Percentiles rank a stretch among this genome's conserved stretches.
phyloP scores from a whole-genome alignment of 2,888 invertebrate genomes.

The Ypsolopha sequella region DNA sequence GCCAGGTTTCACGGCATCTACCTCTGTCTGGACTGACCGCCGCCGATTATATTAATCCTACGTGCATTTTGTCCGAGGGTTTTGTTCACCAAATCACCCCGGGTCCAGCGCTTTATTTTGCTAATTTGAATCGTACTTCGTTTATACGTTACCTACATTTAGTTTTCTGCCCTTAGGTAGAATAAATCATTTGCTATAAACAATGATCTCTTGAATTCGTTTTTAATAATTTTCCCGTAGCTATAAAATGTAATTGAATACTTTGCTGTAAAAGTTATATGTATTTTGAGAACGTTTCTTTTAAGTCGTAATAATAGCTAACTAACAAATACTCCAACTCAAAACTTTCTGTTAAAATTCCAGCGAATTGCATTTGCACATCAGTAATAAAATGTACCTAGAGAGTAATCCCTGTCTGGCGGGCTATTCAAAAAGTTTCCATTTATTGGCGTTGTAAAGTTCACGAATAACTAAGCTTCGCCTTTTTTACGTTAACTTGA shows the following conservation, averaged over 20 bases:
- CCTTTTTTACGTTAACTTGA: slow-evolving; percentile 31
- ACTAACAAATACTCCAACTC: too few species aligned
- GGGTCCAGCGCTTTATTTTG: slow-evolving; percentile 1
- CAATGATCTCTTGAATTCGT: too few species aligned
- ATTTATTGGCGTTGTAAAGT: slow-evolving; percentile 36
- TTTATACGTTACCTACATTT: too few species aligned
- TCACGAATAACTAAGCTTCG: slow-evolving; percentile 46
- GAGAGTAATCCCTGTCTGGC: slow-evolving; percentile 33
- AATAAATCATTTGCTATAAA: too few species aligned
- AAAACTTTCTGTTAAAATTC: slow-evolving; percentile 13
- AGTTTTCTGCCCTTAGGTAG: too few species aligned
- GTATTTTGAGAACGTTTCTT: too few species aligned
- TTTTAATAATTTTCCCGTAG: too few species aligned
- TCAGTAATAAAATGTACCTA: slow-evolving; percentile 23
- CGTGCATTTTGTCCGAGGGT: slow-evolving; percentile 41
- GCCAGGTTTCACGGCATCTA: slow-evolving; percentile 35
- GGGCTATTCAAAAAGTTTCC: slow-evolving; percentile 38
- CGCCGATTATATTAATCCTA: slow-evolving; percentile 50
- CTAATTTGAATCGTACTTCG: slow-evolving; percentile 9
- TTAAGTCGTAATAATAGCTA: too few species aligned
- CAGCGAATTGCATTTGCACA: slow-evolving; percentile 17
- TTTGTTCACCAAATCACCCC: slow-evolving; percentile 20
- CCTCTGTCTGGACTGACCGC: slow-evolving; percentile 34
- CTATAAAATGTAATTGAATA: too few species aligned
- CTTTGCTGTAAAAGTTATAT: too few species aligned